These are phyloP conservation scores for Yponomeuta sedellus DNA, from an alignment of 2,888 invertebrate genomes.

Conservation along the genomic window DNA sequence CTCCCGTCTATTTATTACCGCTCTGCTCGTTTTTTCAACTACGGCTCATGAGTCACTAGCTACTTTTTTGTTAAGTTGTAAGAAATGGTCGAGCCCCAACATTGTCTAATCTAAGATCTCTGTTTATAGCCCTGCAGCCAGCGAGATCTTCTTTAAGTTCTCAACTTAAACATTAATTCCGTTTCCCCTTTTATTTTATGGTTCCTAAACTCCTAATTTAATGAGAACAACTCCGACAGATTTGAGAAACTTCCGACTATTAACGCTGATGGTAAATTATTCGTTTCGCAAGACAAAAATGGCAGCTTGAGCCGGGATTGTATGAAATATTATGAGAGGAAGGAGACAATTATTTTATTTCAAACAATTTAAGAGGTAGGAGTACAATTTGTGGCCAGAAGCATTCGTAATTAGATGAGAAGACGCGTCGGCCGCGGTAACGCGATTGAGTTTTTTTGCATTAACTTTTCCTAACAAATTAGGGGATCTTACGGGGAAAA, in stretches of 20 bases:
- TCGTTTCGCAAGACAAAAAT: neutral
- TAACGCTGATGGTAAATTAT: neutral
- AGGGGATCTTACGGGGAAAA: neutral
- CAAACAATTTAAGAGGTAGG: constrained; percentile 19
- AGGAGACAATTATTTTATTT: constrained; percentile 19
- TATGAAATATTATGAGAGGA: neutral
- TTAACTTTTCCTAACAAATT: constrained; percentile 11
- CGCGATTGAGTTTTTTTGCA: constrained; percentile 17
- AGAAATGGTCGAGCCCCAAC: neutral
- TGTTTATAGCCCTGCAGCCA: neutral
- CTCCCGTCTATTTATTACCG: too few species aligned
- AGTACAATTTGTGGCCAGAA: constrained; percentile 20
- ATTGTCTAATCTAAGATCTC: neutral
- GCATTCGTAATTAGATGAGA: constrained; percentile 28
- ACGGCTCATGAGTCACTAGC: too few species aligned
- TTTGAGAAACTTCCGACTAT: neutral
- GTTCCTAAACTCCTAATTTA: constrained; percentile 1
- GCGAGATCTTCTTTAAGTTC: neutral
- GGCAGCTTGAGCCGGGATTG: neutral
- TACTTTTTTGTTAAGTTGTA: too few species aligned
- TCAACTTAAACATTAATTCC: constrained; percentile 19
- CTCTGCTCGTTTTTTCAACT: too few species aligned
- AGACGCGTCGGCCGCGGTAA: constrained; percentile 18
- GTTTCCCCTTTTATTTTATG: constrained; percentile 12
- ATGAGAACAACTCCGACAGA: neutral